Evolutionary conservation across 2,888 invertebrate species (phyloP), one percentile per base, ranked within the genome.

Genomic region (Gymnocheta viridis): DNA sequence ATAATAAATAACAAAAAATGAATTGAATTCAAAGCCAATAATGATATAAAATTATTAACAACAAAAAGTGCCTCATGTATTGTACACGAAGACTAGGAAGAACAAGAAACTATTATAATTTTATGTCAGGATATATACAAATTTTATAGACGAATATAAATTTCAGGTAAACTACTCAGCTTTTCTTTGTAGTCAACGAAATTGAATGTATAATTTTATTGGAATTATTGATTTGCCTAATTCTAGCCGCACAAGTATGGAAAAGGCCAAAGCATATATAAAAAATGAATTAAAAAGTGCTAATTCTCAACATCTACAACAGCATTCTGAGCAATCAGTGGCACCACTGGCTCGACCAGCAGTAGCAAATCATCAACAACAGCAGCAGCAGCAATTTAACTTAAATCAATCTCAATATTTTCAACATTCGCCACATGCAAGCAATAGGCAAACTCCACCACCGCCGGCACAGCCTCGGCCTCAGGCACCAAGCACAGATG

Each of bases 241-340:
- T 56, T 74, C 6, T 54, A 69, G 80, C 19, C 10, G 27, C 17
- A 49, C 14, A 78, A 81, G 67, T 27, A 94, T 94, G 94, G 94
- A 94, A 93, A 94, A 94, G 91, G 94, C 94, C 90, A 95, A 95
- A 93, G 94, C 95, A 86, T 95, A 95, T 90, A 94, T 95, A 92
- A 95, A 95, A 92, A 95, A 94, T 92, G 95, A 95, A 92, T 93
- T 94, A 89, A 93, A 93, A 91, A 94, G 93, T 88, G 93, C 93
- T 87, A 88, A 86, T 85, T 87, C 87, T 83, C 87, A 83, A 88
- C 88, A 86, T 86, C 86, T 81, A 83, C 85, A 83, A 72, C 82
- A 64, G 66, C 86, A 84, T n/a, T 38, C 72, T 56, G 58, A 78
- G 6, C 69, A 85, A 38, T 67, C 89, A 87, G 83, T 88, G 47